phyloP scores from a whole-genome alignment of 2,888 invertebrate species.

The Lamproptera curius region DNA sequence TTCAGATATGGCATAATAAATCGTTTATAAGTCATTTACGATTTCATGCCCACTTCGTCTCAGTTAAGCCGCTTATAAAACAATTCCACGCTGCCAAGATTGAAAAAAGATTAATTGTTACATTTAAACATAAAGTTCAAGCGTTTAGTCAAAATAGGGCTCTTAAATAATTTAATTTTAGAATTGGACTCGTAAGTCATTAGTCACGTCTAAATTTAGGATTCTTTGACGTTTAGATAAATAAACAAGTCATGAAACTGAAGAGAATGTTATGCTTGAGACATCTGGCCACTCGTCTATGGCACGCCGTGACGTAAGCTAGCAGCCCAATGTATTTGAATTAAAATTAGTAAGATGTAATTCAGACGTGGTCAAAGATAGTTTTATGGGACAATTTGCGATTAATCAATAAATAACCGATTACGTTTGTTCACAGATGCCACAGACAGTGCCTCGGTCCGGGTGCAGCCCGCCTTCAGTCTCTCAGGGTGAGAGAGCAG shows the following conservation, averaged over 20 bases:
- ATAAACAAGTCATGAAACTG: slow-evolving; percentile 38
- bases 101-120: background rate
- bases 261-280: slow-evolving; percentile 40
- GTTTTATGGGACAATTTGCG: too few species aligned
- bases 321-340: slow-evolving; percentile 31
- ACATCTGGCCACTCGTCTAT: slow-evolving; percentile 50
- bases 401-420: too few species aligned
- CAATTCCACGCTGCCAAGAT: background rate
- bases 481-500: slow-evolving; percentile 82
- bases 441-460: slow-evolving; percentile 88
- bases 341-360: too few species aligned
- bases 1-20: background rate
- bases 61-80: background rate
- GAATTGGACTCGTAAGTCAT: slow-evolving; percentile 17
- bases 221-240: slow-evolving; percentile 44
- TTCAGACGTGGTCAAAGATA: too few species aligned
- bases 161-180: slow-evolving; percentile 13
- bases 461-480: slow-evolving; percentile 88
- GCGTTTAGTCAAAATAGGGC: background rate
- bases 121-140: too few species aligned
- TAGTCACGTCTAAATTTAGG: slow-evolving; percentile 43
- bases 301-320: slow-evolving; percentile 35
- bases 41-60: background rate
- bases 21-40: background rate
- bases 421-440: slow-evolving; percentile 84